Conservation (phyloP, 2,113 vertebrate species). For the Limanda limanda region DNA sequence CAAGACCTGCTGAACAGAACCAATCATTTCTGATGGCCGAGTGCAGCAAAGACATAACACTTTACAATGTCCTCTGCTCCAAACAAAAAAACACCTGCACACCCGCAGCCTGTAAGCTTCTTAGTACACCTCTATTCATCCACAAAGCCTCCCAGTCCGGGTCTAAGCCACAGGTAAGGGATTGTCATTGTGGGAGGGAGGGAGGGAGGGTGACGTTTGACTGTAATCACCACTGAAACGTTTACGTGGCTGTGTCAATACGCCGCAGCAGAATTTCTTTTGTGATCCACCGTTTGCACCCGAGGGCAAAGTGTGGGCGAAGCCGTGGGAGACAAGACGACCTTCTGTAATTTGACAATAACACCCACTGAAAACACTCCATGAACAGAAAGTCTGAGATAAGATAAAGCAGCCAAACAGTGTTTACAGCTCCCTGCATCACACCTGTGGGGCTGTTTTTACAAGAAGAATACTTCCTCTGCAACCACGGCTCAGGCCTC, state of each 20-base stretch:
- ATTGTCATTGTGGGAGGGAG: constrained; percentile 52
- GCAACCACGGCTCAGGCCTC: constrained; percentile 19
- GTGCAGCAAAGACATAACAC: constrained; percentile 12
- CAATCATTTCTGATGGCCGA: neutral
- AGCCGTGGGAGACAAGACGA: neutral
- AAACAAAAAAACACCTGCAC: constrained; percentile 47
- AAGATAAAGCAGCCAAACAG: neutral
- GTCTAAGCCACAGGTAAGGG: constrained; percentile 67
- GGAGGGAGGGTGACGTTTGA: constrained; percentile 62
- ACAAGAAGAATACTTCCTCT: neutral
- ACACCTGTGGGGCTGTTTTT: constrained; percentile 8
- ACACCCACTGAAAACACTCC: neutral
- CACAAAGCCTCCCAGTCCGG: constrained; percentile 29
- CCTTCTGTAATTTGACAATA: neutral
- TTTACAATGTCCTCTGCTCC: constrained; percentile 4
- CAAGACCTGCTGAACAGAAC: neutral
- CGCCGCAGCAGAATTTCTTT: constrained; percentile 41
- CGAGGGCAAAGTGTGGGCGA: constrained; percentile 16
- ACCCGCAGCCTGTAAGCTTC: constrained; percentile 61
- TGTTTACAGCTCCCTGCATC: neutral
- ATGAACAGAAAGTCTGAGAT: neutral
- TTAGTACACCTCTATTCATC: constrained; percentile 59
- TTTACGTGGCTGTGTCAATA: constrained; percentile 63
- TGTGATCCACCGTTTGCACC: constrained; percentile 35
- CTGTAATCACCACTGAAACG: constrained; percentile 57